phyloP scores from a whole-genome alignment of 2,888 invertebrate species.

The Archips crataeganus region DNA sequence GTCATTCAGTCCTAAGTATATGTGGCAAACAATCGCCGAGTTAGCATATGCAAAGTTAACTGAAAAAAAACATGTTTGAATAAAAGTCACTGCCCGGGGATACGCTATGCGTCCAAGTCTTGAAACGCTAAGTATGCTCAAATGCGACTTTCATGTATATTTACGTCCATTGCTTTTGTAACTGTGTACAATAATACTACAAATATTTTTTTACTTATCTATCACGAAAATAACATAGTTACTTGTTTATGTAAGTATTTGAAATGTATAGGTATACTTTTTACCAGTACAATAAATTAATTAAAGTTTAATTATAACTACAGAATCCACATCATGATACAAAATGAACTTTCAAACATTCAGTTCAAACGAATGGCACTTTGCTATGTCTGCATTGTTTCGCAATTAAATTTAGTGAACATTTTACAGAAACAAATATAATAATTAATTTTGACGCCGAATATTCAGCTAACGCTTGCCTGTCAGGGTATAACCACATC shows the following conservation, averaged over 20 bases:
- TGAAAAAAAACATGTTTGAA: not conserved
- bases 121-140: not conserved
- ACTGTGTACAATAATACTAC: slow-evolving; percentile 71
- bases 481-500: slow-evolving; percentile 91
- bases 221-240: slow-evolving; percentile 82
- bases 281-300: slow-evolving; percentile 62
- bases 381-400: slow-evolving; percentile 80
- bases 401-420: slow-evolving; percentile 66
- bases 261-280: slow-evolving; percentile 67
- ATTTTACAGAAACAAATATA: slow-evolving; percentile 59
- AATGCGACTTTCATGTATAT: slow-evolving; percentile 7
- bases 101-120: not conserved
- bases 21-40: not conserved
- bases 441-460: slow-evolving; percentile 81
- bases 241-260: slow-evolving; percentile 65
- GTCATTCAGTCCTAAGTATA: not conserved
- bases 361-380: slow-evolving; percentile 83
- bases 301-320: slow-evolving; percentile 59
- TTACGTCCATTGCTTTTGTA: slow-evolving; percentile 49
- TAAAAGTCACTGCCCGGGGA: not conserved
- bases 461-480: slow-evolving; percentile 86
- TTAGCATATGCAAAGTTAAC: not conserved
- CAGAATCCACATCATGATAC: slow-evolving; percentile 58
- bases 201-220: slow-evolving; percentile 75
- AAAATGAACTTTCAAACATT: slow-evolving; percentile 65